These are phyloP conservation scores for Sepioteuthis lessoniana DNA, from an alignment of 2,888 invertebrate genomes.

Conservation along the genomic window DNA sequence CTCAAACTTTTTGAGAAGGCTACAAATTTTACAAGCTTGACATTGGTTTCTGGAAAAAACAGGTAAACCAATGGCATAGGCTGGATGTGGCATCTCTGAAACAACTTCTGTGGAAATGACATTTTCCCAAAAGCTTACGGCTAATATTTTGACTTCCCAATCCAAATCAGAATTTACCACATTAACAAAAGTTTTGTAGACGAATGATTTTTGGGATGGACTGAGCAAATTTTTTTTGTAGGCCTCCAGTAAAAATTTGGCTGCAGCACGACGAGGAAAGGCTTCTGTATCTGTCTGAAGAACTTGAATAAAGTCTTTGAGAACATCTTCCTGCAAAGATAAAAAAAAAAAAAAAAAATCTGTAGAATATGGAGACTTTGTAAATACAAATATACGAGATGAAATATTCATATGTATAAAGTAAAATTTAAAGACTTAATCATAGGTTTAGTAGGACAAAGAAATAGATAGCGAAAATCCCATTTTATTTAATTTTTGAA, in stretches of 20 bases:
- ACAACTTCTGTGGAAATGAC: conserved; percentile 44
- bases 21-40: background rate
- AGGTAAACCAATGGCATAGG: conserved; percentile 47
- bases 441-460: no score
- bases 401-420: no score
- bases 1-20: background rate
- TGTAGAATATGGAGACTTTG: conserved; percentile 48
- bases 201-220: background rate
- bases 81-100: background rate
- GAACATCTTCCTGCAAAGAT: conserved; percentile 56
- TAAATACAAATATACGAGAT: background rate
- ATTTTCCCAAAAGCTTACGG: conserved; percentile 58
- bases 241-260: conserved; percentile 54
- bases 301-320: conserved; percentile 54
- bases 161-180: conserved; percentile 63
- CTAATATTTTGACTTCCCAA: conserved; percentile 67
- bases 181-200: conserved; percentile 49
- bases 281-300: conserved; percentile 63
- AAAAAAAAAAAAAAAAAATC: conserved; percentile 47
- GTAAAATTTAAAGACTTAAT: no score
- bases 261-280: conserved; percentile 63
- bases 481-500: no score
- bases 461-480: no score
- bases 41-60: conserved; percentile 1
- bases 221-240: conserved; percentile 15